phyloP scores from a whole-genome alignment of 2,888 invertebrate species.

The Strigamia crassipes region DNA sequence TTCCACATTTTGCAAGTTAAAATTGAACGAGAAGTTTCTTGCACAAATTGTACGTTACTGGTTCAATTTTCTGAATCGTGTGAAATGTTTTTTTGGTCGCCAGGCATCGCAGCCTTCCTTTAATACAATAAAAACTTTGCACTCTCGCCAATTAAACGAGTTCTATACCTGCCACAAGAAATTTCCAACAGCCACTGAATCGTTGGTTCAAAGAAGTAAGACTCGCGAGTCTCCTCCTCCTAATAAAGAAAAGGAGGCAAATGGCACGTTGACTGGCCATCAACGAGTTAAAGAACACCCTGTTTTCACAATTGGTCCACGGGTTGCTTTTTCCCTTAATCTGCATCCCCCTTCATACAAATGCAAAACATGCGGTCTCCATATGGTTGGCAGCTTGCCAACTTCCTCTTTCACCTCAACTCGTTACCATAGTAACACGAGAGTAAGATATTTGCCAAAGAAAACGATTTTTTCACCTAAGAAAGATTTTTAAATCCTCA shows the following conservation, averaged over 20 bases:
- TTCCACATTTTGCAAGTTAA: no score
- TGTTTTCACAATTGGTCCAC: slow-evolving; percentile 31
- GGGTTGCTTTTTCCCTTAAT: slow-evolving; percentile 24
- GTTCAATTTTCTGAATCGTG: no score
- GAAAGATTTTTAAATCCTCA: slow-evolving; percentile 37
- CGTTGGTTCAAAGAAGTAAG: not conserved
- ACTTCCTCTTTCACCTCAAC: slow-evolving; percentile 36
- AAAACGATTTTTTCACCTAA: slow-evolving; percentile 33
- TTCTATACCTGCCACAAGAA: slow-evolving; percentile 25
- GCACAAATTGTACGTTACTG: no score
- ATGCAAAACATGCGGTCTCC: slow-evolving; percentile 42
- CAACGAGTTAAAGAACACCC: slow-evolving; percentile 27
- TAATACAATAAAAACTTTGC: slow-evolving; percentile 32
- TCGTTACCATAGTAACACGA: slow-evolving; percentile 40
- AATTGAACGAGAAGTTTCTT: no score
- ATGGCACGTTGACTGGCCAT: slow-evolving; percentile 19
- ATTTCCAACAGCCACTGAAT: not conserved
- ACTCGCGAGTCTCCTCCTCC: not conserved
- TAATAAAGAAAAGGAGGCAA: not conserved
- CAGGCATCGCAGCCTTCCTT: not conserved
- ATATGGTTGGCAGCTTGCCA: not conserved
- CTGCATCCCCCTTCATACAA: slow-evolving; percentile 32
- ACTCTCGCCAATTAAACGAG: slow-evolving; percentile 27
- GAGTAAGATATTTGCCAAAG: slow-evolving; percentile 35
- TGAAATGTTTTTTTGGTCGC: no score